A percentile compares a stretch with the other conserved stretches of the same genome.
Evolutionary conservation across 2,888 invertebrate species (phyloP).

Genomic region (Clistopyga incitator): DNA sequence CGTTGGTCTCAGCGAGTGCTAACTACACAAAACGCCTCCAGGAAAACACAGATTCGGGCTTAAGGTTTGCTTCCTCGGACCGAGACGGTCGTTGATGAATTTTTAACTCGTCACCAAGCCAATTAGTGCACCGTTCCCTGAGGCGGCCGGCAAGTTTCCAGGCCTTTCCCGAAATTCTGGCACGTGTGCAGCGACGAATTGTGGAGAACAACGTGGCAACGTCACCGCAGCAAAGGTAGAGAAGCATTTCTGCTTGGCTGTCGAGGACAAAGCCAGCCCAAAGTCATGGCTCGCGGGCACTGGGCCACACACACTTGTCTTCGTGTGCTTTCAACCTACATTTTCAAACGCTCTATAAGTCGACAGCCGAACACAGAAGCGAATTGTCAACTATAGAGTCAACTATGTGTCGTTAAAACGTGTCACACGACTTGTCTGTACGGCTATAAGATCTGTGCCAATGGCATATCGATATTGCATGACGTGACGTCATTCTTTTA

Average conservation of each 20-base stretch:
- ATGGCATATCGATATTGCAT: constrained; percentile 27
- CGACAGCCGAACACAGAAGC: neutral
- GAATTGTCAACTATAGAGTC: neutral
- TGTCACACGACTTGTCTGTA: neutral
- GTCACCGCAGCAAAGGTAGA: constrained; percentile 2
- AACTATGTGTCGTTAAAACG: neutral
- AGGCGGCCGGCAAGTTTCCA: constrained; percentile 61
- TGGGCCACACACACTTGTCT: constrained; percentile 7
- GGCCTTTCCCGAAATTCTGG: constrained; percentile 42
- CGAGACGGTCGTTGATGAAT: constrained; percentile 59
- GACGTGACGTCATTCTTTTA: neutral
- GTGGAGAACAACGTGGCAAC: neutral
- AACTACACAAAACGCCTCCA: constrained; percentile 29
- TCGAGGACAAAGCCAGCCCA: constrained; percentile 44
- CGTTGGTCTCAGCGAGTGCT: neutral
- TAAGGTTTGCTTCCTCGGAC: constrained; percentile 22
- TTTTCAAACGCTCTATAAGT: neutral
- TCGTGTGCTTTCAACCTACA: constrained; percentile 12
- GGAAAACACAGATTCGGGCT: constrained; percentile 16
- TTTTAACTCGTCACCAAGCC: constrained; percentile 68
- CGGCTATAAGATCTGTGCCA: neutral
- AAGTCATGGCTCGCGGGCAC: constrained; percentile 37
- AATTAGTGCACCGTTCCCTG: constrained; percentile 64
- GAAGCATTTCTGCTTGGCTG: neutral
- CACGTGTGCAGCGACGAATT: constrained; percentile 26